These are phyloP conservation scores for Thamnophis elegans DNA, from an alignment of 2,797 vertebrate species.

Conservation along the genomic window DNA sequence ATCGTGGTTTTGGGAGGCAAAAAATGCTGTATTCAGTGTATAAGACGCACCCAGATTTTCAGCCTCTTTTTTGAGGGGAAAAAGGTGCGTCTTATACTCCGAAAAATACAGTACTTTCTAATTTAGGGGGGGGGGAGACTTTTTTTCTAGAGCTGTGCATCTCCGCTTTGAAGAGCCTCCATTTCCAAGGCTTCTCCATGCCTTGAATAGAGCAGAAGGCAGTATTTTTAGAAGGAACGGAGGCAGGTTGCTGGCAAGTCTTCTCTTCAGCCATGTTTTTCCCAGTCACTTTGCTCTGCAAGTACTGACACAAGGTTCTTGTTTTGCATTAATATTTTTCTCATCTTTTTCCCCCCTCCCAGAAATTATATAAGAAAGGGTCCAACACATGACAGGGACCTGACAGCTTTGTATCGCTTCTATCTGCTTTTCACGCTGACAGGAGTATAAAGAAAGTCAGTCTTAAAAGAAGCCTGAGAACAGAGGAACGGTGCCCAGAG, in stretches of 20 bases:
- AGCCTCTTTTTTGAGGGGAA: too few species aligned
- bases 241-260: background rate
- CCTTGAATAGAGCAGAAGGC: background rate
- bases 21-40: too few species aligned
- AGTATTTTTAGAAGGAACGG: background rate
- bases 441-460: slow-evolving; percentile 35
- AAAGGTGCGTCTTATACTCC: too few species aligned
- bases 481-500: slow-evolving; percentile 28
- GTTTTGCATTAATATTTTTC: slow-evolving; percentile 1
- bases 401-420: slow-evolving; percentile 30
- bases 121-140: background rate
- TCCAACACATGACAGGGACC: slow-evolving; percentile 18
- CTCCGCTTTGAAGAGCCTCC: background rate
- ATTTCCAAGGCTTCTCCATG: slow-evolving; percentile 6
- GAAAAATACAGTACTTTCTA: too few species aligned
- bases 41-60: too few species aligned
- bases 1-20: too few species aligned
- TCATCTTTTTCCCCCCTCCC: background rate
- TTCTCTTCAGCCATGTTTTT: slow-evolving; percentile 1
- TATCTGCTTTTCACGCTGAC: slow-evolving; percentile 9
- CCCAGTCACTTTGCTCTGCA: background rate
- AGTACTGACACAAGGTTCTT: background rate
- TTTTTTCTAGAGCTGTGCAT: background rate
- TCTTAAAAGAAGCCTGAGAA: slow-evolving; percentile 43
- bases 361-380: slow-evolving; percentile 39